Conservation (phyloP, 2,888 invertebrate species). For the Orthosia cruda region DNA sequence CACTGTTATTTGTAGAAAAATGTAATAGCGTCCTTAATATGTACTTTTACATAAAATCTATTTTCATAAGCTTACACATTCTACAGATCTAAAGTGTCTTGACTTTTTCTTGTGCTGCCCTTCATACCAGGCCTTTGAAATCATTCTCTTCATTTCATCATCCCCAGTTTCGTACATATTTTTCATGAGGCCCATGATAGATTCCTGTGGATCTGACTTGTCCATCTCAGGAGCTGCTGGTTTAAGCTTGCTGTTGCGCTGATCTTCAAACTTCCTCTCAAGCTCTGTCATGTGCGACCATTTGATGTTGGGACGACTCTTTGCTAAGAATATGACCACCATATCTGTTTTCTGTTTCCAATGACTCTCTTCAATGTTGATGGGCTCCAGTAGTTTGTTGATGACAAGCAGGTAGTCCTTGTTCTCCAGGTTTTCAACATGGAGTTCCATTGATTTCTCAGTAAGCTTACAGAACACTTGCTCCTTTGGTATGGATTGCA, state of each 20-base stretch:
- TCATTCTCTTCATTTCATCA: constrained; percentile 98
- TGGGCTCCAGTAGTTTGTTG: constrained; percentile 94
- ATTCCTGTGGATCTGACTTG: constrained; percentile 93
- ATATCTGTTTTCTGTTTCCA: constrained; percentile 96
- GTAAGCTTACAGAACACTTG: constrained; percentile 94
- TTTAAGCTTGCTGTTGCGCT: constrained; percentile 92
- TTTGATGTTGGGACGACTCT: constrained; percentile 89
- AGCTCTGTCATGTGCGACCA: constrained; percentile 97
- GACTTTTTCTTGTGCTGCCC: constrained; percentile 93
- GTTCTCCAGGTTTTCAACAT: constrained; percentile 94
- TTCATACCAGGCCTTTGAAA: constrained; percentile 98
- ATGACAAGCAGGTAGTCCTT: constrained; percentile 95
- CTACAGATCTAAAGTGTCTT: constrained; percentile 83
- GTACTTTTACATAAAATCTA: constrained; percentile 57
- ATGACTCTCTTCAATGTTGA: constrained; percentile 94
- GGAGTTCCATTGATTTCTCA: constrained; percentile 94
- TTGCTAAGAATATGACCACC: constrained; percentile 94
- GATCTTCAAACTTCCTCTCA: constrained; percentile 95
- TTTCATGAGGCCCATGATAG: constrained; percentile 97
- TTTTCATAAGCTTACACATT: constrained; percentile 22
- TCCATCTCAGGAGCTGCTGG: constrained; percentile 87
- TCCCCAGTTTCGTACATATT: constrained; percentile 98
- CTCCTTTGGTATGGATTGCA: constrained; percentile 94
- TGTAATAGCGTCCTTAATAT: too few relatives aligned
- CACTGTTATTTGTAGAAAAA: too few relatives aligned